Percentiles rank a stretch among this genome's conserved stretches.
Evolutionary conservation across 2,113 vertebrate species (phyloP).

Genomic region (Catharus bicknelli): DNA sequence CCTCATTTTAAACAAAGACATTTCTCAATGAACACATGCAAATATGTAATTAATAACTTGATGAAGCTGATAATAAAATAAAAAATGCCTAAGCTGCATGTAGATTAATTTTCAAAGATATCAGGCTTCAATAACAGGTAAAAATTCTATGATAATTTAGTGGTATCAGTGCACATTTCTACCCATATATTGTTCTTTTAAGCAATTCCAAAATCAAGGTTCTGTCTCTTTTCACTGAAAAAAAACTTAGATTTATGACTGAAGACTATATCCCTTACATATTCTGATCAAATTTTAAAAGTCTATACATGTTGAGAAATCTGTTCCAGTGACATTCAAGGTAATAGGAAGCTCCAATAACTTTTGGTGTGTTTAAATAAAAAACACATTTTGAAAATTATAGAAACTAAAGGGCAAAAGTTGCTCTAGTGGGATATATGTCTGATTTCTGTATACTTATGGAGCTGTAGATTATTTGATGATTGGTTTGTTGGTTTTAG

Average conservation of each 20-base stretch:
- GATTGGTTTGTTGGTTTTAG: not conserved
- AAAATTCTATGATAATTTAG: not conserved
- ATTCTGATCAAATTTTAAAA: not conserved
- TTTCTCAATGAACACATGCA: not conserved
- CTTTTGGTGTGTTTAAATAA: not conserved
- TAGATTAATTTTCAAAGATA: not conserved
- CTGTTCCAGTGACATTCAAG: not conserved
- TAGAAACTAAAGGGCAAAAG: not conserved
- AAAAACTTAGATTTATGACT: not conserved
- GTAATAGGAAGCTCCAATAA: not conserved
- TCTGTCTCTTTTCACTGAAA: not conserved
- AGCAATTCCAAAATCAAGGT: not conserved
- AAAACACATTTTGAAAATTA: not conserved
- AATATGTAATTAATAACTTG: not conserved
- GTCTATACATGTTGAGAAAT: not conserved
- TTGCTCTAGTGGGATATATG: not conserved
- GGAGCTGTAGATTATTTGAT: not conserved
- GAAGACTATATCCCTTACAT: not conserved
- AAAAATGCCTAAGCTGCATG: not conserved
- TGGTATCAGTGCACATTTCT: not conserved
- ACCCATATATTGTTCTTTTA: not conserved
- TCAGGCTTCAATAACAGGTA: not conserved
- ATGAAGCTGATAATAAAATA: not conserved
- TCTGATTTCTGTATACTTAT: not conserved
- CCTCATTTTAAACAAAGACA: not conserved